A percentile compares a stretch with the other conserved stretches of the same genome.
phyloP scores from a whole-genome alignment of 2,113 vertebrate genomes.

The Pelvicachromis taeniatus region DNA sequence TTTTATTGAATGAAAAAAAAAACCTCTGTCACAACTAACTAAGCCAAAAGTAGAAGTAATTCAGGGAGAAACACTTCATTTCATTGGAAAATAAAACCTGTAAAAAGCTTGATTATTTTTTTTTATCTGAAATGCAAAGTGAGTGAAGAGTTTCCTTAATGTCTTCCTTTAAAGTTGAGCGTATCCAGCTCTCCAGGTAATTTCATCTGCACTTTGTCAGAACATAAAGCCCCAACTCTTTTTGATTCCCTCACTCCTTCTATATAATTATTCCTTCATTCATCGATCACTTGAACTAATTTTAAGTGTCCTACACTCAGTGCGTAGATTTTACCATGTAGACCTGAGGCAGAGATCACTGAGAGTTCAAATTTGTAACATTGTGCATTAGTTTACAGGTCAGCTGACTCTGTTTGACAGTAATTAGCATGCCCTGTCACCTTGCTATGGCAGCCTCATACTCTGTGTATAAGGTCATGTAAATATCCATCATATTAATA shows the following conservation, averaged over 20 bases:
- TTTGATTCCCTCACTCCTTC: not conserved
- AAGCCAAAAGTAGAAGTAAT: not conserved
- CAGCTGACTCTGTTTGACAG: conserved; percentile 54
- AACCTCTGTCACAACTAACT: not conserved
- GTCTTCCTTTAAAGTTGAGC: not conserved
- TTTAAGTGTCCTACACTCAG: not conserved
- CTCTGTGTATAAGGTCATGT: conserved; percentile 52
- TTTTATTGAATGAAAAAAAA: not conserved
- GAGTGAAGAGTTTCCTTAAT: not conserved
- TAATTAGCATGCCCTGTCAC: conserved; percentile 51
- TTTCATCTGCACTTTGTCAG: not conserved
- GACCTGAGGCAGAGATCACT: not conserved
- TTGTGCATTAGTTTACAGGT: conserved; percentile 27
- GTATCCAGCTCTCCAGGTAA: not conserved
- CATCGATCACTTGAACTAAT: not conserved
- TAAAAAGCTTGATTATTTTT: not conserved
- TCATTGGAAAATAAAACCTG: not conserved
- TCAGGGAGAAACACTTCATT: not conserved
- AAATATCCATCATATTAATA: conserved; percentile 67
- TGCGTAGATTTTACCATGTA: not conserved
- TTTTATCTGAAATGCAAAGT: not conserved
- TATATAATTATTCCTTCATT: not conserved
- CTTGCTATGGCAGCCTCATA: conserved; percentile 25
- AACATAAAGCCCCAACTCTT: not conserved
- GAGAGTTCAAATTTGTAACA: conserved; percentile 30